Evolutionary conservation across 1,140 invertebrate genomes (phyloP).

Genomic region (Mylabris phalerata): DNA sequence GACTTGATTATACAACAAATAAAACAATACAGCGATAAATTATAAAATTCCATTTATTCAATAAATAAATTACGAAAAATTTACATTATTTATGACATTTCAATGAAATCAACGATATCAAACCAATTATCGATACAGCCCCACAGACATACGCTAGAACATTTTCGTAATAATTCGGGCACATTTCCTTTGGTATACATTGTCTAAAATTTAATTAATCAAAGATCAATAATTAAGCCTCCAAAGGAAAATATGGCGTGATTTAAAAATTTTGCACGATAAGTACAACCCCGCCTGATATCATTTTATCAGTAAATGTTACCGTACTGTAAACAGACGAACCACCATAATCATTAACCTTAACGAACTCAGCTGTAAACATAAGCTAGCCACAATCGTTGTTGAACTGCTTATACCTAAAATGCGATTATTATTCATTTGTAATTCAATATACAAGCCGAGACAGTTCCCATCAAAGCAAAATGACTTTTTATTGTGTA

Average conservation of each 20-base stretch:
- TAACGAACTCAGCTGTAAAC: conserved; percentile 89
- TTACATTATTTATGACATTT: conserved; percentile 8
- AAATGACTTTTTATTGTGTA: conserved; percentile 4
- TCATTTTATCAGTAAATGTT: conserved; percentile 89
- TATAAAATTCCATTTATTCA: conserved; percentile 23
- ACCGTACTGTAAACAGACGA: conserved; percentile 91
- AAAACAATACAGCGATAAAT: conserved; percentile 47
- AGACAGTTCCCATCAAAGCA: neutral
- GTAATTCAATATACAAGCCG: neutral
- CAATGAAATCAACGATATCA: conserved; percentile 49
- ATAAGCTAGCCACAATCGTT: conserved; percentile 84
- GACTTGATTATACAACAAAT: conserved; percentile 57
- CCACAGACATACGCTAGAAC: conserved; percentile 71
- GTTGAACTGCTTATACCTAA: conserved; percentile 75
- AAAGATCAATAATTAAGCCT: conserved; percentile 13
- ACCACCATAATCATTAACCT: conserved; percentile 76
- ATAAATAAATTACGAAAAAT: conserved; percentile 5
- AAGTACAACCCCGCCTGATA: conserved; percentile 81
- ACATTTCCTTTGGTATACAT: conserved; percentile 55
- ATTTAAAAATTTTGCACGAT: conserved; percentile 71
- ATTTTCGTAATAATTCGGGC: conserved; percentile 68
- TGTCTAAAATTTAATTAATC: conserved; percentile 50
- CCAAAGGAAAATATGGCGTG: conserved; percentile 9
- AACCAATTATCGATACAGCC: conserved; percentile 59
- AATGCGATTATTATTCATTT: neutral